Evolutionary conservation across 2,888 invertebrate genomes (phyloP).

Genomic region (Aphodius sticticus): DNA sequence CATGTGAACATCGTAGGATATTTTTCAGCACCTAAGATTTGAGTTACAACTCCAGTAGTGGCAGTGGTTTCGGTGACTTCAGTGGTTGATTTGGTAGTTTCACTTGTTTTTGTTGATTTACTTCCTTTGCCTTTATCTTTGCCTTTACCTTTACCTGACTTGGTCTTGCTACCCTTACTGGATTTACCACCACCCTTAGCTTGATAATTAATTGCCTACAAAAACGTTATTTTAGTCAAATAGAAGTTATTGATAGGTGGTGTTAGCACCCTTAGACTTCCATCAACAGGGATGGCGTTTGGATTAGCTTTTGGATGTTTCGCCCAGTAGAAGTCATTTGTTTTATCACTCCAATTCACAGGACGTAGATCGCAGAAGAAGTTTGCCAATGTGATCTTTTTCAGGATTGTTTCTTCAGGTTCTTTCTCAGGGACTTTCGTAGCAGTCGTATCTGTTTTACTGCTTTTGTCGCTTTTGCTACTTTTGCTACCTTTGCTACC

Average conservation of each 20-base stretch:
- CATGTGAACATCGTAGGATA: constrained; percentile 64
- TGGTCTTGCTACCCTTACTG: constrained; percentile 25
- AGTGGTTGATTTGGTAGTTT: constrained; percentile 25
- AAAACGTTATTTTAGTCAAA: background rate
- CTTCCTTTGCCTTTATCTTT: constrained; percentile 28
- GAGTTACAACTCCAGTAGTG: background rate
- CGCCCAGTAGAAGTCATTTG: constrained; percentile 67
- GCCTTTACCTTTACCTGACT: constrained; percentile 10
- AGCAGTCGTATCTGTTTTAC: constrained; percentile 21
- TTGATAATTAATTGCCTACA: constrained; percentile 39
- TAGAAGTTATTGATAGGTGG: background rate
- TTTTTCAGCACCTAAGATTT: background rate
- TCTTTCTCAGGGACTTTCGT: constrained; percentile 28
- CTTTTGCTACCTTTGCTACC: constrained; percentile 30
- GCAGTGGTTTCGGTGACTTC: constrained; percentile 35
- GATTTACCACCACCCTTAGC: constrained; percentile 22
- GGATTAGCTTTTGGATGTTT: constrained; percentile 52
- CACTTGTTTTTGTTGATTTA: constrained; percentile 12
- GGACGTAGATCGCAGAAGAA: constrained; percentile 61
- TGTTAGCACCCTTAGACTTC: constrained; percentile 50
- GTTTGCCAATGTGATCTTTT: constrained; percentile 59
- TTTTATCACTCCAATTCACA: constrained; percentile 65
- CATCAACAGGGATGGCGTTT: constrained; percentile 53
- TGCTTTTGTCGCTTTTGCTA: constrained; percentile 33
- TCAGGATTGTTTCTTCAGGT: constrained; percentile 49